Conservation (phyloP, 2,113 vertebrate species). For the Perca flavescens region DNA sequence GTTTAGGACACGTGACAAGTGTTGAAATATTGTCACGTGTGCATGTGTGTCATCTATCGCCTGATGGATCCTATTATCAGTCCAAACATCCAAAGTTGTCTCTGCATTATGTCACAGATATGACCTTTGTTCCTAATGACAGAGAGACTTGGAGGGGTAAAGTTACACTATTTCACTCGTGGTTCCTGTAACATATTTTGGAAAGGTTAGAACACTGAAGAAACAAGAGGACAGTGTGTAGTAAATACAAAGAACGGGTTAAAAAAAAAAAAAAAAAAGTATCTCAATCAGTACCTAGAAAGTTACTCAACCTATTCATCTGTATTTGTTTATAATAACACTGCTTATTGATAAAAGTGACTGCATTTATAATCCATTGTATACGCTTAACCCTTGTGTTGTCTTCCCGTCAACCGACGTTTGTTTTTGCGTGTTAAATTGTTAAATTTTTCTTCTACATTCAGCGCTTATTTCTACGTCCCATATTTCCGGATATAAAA, state of each 20-base stretch:
- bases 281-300: background rate
- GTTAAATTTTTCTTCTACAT: too few relatives aligned
- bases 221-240: background rate
- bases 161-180: slow-evolving; percentile 25
- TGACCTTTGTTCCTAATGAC: slow-evolving; percentile 49
- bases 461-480: too few relatives aligned
- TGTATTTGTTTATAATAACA: background rate
- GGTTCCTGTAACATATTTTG: background rate
- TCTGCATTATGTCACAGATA: slow-evolving; percentile 23
- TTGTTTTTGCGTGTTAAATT: too few relatives aligned
- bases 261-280: background rate
- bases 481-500: too few relatives aligned
- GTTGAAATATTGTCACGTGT: slow-evolving; percentile 21
- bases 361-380: background rate
- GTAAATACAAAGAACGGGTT: too few relatives aligned
- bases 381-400: too few relatives aligned
- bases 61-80: slow-evolving; percentile 11
- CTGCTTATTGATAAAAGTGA: background rate
- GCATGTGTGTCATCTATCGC: background rate
- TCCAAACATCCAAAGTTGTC: slow-evolving; percentile 20
- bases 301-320: background rate
- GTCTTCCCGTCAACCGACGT: too few relatives aligned
- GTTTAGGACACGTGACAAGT: background rate
- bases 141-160: background rate
- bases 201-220: background rate